A percentile compares a stretch with the other conserved stretches of the same genome.
phyloP scores from a whole-genome alignment of 2,888 invertebrate species.

The Andrena camellia region DNA sequence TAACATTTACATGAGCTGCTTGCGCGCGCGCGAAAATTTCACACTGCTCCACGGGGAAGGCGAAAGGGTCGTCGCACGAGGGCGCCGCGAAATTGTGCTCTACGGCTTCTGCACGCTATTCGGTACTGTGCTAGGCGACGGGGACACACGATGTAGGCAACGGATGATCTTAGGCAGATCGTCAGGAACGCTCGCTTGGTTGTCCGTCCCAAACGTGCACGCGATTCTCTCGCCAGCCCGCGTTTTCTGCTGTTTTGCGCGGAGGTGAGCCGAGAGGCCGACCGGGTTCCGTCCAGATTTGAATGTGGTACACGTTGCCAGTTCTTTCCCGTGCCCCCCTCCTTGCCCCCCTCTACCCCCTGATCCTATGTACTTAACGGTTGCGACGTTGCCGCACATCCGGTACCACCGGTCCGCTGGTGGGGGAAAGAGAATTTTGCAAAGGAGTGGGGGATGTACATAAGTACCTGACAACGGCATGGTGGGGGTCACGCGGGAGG shows the following conservation, averaged over 20 bases:
- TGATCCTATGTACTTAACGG: slow-evolving; percentile 80
- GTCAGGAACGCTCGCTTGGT: not conserved
- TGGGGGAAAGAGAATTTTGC: slow-evolving; percentile 76
- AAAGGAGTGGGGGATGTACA: slow-evolving; percentile 76
- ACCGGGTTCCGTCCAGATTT: slow-evolving; percentile 81
- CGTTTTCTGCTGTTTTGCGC: slow-evolving; percentile 72
- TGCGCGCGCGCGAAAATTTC: slow-evolving; percentile 50
- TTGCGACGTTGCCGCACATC: slow-evolving; percentile 85
- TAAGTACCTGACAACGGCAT: slow-evolving; percentile 57
- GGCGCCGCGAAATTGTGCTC: slow-evolving; percentile 63
- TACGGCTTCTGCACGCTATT: not conserved
- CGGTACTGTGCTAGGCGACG: not conserved
- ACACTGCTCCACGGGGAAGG: slow-evolving; percentile 51
- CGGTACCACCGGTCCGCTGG: slow-evolving; percentile 73
- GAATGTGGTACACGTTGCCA: slow-evolving; percentile 84
- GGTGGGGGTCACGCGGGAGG: slow-evolving; percentile 59
- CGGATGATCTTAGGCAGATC: not conserved
- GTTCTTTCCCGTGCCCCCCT: slow-evolving; percentile 75
- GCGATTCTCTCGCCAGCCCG: slow-evolving; percentile 53
- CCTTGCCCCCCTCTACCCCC: slow-evolving; percentile 51
- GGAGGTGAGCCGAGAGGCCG: slow-evolving; percentile 70
- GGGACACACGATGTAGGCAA: not conserved
- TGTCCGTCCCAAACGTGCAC: slow-evolving; percentile 22
- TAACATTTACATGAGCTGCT: slow-evolving; percentile 79
- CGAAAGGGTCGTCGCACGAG: slow-evolving; percentile 64